Base-by-base conservation (phyloP, 2,888 invertebrate genomes). In the Subacronicta megacephala region DNA sequence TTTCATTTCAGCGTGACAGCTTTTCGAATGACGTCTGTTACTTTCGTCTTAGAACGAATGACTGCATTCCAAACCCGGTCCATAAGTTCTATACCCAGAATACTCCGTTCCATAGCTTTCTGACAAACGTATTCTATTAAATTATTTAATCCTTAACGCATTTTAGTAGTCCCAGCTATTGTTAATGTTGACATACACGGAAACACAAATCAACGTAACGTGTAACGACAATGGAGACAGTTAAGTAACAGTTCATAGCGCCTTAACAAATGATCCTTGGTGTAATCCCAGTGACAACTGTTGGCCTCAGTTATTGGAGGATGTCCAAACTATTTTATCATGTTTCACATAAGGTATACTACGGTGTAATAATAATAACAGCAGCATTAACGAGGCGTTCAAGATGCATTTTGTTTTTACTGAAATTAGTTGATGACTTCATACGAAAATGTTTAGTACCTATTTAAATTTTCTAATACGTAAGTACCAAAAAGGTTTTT, bases 251-350 rank as follows among this genome's bases (percentile, higher is more conserved):
- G 67, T 61, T 71, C 62, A 60, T 67, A 70, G 59, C 71, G 47
- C 64, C 64, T 69, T 71, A 75, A 80, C 70, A 75, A 74, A 77
- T 72, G 68, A 62, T 68, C 43, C 40, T 59, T 59, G 54, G 64
- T 61, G 62, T 67, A 69, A 70, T 62, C 61, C 49, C 42, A 47
- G 64, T 72, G 75, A 76, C 74, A 78, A 74, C 63, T 70, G 70
- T 63, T 68, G 59, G 63, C 64, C 63, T 52, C 67, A 53, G 45
- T 63, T 63, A 62, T 74, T 80, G 75, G 77, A 75, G 44, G 49
- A 53, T 68, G 71, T 79, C 74, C 74, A 78, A 78, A 60, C 49
- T 44, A 60, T 64, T 64, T 59, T 49, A 63, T 65, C 57, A 61
- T 61, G 26, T 56, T 53, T 61, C 38, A 60, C 45, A 60, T 64